A percentile compares a stretch with the other conserved stretches of the same genome.
Evolutionary conservation across 2,113 vertebrate species (phyloP).

Genomic region (Sitta europaea): DNA sequence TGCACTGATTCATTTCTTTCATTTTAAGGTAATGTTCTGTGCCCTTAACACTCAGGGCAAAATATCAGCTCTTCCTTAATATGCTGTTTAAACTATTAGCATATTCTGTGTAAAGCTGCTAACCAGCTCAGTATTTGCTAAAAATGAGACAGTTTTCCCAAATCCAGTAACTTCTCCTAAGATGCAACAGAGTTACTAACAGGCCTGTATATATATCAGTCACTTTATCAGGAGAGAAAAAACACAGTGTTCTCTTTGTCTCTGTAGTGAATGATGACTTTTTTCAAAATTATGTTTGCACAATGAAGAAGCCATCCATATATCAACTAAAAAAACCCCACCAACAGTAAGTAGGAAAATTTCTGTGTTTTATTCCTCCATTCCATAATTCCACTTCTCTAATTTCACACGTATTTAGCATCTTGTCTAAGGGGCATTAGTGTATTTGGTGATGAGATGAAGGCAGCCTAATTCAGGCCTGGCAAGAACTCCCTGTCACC

Average conservation of each 20-base stretch:
- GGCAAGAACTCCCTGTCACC: slow-evolving; percentile 68
- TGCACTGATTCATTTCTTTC: not conserved
- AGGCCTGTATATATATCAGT: not conserved
- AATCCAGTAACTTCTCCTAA: not conserved
- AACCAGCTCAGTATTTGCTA: not conserved
- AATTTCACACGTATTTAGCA: slow-evolving; percentile 51
- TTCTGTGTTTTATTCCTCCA: not conserved
- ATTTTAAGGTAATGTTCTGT: not conserved
- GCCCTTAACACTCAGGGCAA: not conserved
- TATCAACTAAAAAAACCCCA: not conserved
- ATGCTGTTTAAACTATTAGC: not conserved
- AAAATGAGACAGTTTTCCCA: not conserved
- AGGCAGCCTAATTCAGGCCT: slow-evolving; percentile 70
- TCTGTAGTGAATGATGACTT: not conserved
- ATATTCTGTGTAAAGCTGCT: not conserved
- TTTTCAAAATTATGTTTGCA: not conserved
- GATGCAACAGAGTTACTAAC: not conserved
- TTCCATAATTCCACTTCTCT: slow-evolving; percentile 10
- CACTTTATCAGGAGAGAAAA: not conserved
- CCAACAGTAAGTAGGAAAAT: not conserved
- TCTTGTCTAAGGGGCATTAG: slow-evolving; percentile 52
- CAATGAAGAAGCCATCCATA: accelerated
- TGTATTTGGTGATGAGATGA: slow-evolving; percentile 57
- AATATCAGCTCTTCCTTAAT: not conserved
- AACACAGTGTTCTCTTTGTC: accelerated